Percentiles rank a stretch among this genome's conserved stretches.
phyloP scores from a whole-genome alignment of 2,113 vertebrate genomes.

The Pterophyllum scalare region DNA sequence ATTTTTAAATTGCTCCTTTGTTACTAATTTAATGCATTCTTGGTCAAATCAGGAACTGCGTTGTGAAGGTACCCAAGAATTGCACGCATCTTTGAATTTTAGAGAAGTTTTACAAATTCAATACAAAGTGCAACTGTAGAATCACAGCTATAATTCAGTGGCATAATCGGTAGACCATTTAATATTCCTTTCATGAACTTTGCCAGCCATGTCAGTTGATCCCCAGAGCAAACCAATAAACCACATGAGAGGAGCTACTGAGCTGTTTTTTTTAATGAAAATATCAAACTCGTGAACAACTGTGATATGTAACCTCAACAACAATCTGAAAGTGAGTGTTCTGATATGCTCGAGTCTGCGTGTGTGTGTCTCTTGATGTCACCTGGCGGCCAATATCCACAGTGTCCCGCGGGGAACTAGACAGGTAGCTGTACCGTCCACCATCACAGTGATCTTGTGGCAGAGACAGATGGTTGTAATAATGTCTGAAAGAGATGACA shows the following conservation, averaged over 20 bases:
- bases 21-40: not conserved
- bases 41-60: not conserved
- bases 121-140: not conserved
- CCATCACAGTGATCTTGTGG: slow-evolving; percentile 77
- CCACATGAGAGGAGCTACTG: not conserved
- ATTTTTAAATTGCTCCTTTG: not conserved
- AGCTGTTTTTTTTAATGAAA: not conserved
- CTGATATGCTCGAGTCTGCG: not conserved
- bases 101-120: not conserved
- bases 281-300: not conserved
- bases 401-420: slow-evolving; percentile 73
- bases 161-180: not conserved
- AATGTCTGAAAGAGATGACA: slow-evolving; percentile 60
- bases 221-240: not conserved
- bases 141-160: not conserved
- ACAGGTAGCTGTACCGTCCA: slow-evolving; percentile 77
- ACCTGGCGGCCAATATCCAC: slow-evolving; percentile 76
- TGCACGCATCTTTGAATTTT: no score
- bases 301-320: not conserved
- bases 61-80: not conserved
- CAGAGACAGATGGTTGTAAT: slow-evolving; percentile 75
- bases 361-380: not conserved
- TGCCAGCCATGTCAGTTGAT: not conserved
- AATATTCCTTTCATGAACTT: not conserved
- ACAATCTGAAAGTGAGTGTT: not conserved